phyloP scores from a whole-genome alignment of 2,888 invertebrate genomes.

The Xestia c-nigrum region DNA sequence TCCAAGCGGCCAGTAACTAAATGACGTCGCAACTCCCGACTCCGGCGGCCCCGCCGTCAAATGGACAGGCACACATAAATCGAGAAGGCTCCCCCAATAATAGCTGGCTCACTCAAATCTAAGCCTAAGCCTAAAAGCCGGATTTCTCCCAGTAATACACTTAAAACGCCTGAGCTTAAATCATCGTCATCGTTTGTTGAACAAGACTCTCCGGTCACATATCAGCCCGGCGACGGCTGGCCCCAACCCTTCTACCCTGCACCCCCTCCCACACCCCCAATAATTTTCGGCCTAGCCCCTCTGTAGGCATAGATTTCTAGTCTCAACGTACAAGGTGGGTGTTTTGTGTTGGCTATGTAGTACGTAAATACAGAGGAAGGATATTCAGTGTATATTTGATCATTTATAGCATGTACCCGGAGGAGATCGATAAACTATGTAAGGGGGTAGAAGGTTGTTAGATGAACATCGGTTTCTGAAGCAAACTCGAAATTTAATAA shows the following conservation, averaged over 20 bases:
- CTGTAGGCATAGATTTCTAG: conserved; percentile 87
- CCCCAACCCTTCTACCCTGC: conserved; percentile 62
- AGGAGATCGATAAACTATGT: conserved; percentile 64
- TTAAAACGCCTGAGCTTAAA: conserved; percentile 90
- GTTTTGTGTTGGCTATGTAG: conserved; percentile 80
- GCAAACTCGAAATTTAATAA: conserved; percentile 20
- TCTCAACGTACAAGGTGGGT: conserved; percentile 83
- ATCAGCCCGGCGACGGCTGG: conserved; percentile 85
- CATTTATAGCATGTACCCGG: conserved; percentile 70
- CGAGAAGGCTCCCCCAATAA: conserved; percentile 82
- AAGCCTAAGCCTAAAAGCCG: conserved; percentile 87
- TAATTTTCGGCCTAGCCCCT: conserved; percentile 86
- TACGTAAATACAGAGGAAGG: conserved; percentile 78
- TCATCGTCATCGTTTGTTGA: conserved; percentile 91
- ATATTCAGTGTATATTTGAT: conserved; percentile 77
- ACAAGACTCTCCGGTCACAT: conserved; percentile 91
- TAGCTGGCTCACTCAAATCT: conserved; percentile 88
- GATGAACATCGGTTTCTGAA: conserved; percentile 45
- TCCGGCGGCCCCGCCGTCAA: conserved; percentile 68
- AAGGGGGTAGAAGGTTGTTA: conserved; percentile 48
- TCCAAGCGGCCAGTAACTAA: conserved; percentile 62
- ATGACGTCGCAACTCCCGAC: conserved; percentile 66
- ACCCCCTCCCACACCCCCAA: conserved; percentile 73
- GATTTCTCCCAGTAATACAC: conserved; percentile 90
- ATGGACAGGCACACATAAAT: conserved; percentile 85